These are phyloP conservation scores for Perdita meconis DNA, from an alignment of 2,888 invertebrate species.

Conservation along the genomic window DNA sequence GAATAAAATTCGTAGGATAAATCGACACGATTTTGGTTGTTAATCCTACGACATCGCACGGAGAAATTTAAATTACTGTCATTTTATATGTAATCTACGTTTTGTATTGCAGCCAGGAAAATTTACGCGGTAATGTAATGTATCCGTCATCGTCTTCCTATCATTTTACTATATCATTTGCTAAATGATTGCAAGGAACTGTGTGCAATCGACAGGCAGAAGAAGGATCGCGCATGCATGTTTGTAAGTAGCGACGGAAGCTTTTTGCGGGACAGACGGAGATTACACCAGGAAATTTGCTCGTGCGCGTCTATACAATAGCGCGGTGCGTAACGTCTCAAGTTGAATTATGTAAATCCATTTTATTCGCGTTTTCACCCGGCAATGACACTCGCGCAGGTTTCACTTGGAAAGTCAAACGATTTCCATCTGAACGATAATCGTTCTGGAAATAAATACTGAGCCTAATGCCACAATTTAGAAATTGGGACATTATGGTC, in stretches of 20 bases:
- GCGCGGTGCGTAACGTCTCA: constrained; percentile 23
- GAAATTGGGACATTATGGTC: constrained; percentile 51
- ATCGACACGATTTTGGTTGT: background rate
- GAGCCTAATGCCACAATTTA: constrained; percentile 51
- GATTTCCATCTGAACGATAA: constrained; percentile 63
- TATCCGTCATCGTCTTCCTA: background rate
- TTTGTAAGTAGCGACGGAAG: background rate
- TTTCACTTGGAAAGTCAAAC: constrained; percentile 71
- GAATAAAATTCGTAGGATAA: background rate
- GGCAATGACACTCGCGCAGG: constrained; percentile 53
- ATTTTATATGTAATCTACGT: background rate
- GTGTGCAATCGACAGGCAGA: background rate
- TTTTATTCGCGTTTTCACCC: constrained; percentile 65
- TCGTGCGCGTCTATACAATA: constrained; percentile 37
- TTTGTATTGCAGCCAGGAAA: background rate
- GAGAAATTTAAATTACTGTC: constrained; percentile 1
- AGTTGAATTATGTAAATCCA: constrained; percentile 67
- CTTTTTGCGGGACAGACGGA: constrained; percentile 5
- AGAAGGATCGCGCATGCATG: background rate
- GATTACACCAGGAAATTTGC: constrained; percentile 35
- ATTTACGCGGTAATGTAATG: background rate
- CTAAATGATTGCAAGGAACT: background rate
- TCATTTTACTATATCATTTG: background rate
- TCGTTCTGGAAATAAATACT: constrained; percentile 51
- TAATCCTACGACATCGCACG: background rate